Evolutionary conservation across 1,140 invertebrate genomes (phyloP).

Genomic region (Zaprionus ghesquierei): DNA sequence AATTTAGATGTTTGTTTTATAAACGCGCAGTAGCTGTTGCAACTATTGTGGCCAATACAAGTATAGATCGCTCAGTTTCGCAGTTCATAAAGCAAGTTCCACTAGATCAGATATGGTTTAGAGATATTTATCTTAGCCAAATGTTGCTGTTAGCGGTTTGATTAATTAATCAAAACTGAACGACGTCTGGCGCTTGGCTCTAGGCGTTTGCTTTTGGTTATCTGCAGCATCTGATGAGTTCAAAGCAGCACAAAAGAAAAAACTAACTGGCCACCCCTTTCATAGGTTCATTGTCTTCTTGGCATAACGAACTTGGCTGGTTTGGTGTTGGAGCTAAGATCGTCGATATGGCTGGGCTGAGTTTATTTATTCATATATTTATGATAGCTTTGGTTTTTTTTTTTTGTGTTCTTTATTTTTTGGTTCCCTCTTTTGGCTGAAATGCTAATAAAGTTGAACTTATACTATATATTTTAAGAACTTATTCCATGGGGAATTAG

Average conservation of each 20-base stretch:
- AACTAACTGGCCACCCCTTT: background rate
- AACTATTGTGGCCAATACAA: background rate
- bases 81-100: background rate
- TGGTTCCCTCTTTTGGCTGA: conserved; percentile 31
- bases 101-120: background rate
- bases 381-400: conserved; percentile 26
- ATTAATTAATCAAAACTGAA: conserved; percentile 31
- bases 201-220: background rate
- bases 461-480: conserved; percentile 44
- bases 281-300: conserved; percentile 62
- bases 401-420: conserved; percentile 21
- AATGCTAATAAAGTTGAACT: conserved; percentile 56
- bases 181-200: background rate
- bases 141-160: conserved; percentile 20
- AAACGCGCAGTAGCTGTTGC: conserved; percentile 28
- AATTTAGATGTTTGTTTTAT: conserved; percentile 28
- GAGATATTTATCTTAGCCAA: conserved; percentile 25
- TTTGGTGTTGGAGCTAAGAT: conserved; percentile 3
- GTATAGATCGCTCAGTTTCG: background rate
- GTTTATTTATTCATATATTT: conserved; percentile 3
- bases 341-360: background rate
- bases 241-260: conserved; percentile 1
- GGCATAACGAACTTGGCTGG: conserved; percentile 7
- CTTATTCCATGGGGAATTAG: conserved; percentile 44
- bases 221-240: conserved; percentile 34